Base-by-base conservation (phyloP, 2,888 invertebrate species). In the Sturmia bella region DNA sequence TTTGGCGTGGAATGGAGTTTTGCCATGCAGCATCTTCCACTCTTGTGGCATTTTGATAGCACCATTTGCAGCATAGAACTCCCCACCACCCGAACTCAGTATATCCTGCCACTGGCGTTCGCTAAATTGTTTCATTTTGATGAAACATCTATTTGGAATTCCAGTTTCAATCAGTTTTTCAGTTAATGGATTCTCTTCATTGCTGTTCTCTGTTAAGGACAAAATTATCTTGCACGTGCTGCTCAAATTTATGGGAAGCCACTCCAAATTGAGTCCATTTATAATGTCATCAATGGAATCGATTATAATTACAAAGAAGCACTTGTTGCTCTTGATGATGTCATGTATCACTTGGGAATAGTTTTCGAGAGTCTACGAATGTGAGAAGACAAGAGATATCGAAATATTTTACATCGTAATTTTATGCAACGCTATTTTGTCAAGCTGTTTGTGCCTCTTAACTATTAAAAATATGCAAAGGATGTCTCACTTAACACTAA, bases 161-260 rank as follows among this genome's bases (percentile, higher is more conserved):
- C 89, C 88, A 50, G 84, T 79, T 59, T 88, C 86, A 72, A 86
- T 84, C 57, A 91, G 85, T 80, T 87, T 86, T 69, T 87, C 85
- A 75, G 87, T 80, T 15, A 73, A 39, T 15, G 56, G 84, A 39
- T 84, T 84, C n/a, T 84, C 54, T 7, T 78, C 84, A 41, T 86
- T 85, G 59, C 84, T 85, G 24, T 74, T 21, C 39, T 86, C 87
- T 39, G 88, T 87, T 66, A 89, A 79, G 4, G 96, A 95, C 86
- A 96, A 91, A 77, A 97, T 93, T 86, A 97, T 91, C 91, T 96
- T 96, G 64, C 95, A 94, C 87, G 95, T 93, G 70, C 93, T 92
- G 4, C 96, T 96, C 84, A 97, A 91, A 61, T 93, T 92, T 68
- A 92, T 92, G 6, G 96, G 96, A 84, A 97, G 92, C 97, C 97